These are phyloP conservation scores for Drosophila neocordata DNA, from an alignment of 1,140 invertebrate genomes.

Conservation along the genomic window DNA sequence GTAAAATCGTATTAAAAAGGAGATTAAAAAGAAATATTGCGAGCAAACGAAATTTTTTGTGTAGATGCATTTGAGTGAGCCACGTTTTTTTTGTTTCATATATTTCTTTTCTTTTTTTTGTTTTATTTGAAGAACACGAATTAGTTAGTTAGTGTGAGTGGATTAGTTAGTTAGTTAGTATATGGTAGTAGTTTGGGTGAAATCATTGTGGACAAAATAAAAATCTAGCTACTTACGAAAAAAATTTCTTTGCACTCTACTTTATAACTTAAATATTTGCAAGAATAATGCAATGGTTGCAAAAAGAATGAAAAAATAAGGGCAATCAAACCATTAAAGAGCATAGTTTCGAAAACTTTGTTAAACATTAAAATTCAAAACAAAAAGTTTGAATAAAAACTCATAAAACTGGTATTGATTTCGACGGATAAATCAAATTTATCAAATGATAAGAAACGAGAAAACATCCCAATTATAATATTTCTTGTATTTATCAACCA, in stretches of 20 bases:
- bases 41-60: constrained; percentile 39
- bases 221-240: constrained; percentile 1
- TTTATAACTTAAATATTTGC: background rate
- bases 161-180: background rate
- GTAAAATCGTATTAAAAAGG: constrained; percentile 29
- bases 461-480: background rate
- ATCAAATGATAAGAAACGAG: constrained; percentile 14
- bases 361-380: background rate
- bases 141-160: background rate
- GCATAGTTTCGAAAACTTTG: background rate
- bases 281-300: background rate
- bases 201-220: constrained; percentile 8
- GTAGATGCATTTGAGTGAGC: constrained; percentile 40
- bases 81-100: background rate
- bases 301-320: background rate
- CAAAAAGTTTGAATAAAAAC: background rate
- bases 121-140: background rate
- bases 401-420: background rate
- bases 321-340: background rate
- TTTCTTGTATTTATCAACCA: background rate
- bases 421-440: background rate
- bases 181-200: constrained; percentile 2
- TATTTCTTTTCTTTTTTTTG: background rate
- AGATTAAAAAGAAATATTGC: constrained; percentile 39
- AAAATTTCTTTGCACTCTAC: background rate